Evolutionary conservation across 2,113 vertebrate species (phyloP).

Genomic region (Atractosteus spatula): DNA sequence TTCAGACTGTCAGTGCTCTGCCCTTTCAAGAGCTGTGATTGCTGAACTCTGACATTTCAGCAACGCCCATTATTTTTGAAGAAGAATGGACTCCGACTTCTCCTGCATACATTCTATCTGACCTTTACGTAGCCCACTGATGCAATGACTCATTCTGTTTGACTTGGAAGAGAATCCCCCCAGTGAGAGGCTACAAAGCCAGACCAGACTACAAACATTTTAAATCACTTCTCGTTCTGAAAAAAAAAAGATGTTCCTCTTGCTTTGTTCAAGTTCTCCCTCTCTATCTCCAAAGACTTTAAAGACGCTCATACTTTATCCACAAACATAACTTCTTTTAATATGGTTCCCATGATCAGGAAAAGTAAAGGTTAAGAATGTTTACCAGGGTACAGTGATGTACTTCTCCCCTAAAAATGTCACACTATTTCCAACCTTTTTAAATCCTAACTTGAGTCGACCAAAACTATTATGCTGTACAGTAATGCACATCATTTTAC

Average conservation of each 20-base stretch:
- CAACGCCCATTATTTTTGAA: neutral
- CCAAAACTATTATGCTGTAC: too few species aligned
- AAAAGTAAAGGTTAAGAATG: too few species aligned
- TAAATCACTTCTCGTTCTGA: conserved; percentile 7
- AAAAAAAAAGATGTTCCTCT: neutral
- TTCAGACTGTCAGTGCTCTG: neutral
- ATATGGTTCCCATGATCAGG: too few species aligned
- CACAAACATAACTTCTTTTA: too few species aligned
- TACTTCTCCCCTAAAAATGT: too few species aligned
- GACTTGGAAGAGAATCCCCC: conserved; percentile 18
- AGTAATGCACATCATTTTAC: too few species aligned
- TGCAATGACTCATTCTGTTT: conserved; percentile 7
- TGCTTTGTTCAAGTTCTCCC: neutral
- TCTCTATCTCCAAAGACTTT: too few species aligned
- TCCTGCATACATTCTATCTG: neutral
- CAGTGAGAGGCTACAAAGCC: conserved; percentile 10
- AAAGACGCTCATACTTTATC: too few species aligned
- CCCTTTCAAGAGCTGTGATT: neutral
- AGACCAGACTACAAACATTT: conserved; percentile 28
- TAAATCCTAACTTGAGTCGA: too few species aligned
- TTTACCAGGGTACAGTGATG: too few species aligned
- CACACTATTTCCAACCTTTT: too few species aligned
- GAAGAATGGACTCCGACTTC: neutral
- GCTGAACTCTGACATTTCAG: neutral
- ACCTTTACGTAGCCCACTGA: conserved; percentile 10